Conservation (phyloP, 2,797 vertebrate genomes). For the Galago senegalensis region DNA sequence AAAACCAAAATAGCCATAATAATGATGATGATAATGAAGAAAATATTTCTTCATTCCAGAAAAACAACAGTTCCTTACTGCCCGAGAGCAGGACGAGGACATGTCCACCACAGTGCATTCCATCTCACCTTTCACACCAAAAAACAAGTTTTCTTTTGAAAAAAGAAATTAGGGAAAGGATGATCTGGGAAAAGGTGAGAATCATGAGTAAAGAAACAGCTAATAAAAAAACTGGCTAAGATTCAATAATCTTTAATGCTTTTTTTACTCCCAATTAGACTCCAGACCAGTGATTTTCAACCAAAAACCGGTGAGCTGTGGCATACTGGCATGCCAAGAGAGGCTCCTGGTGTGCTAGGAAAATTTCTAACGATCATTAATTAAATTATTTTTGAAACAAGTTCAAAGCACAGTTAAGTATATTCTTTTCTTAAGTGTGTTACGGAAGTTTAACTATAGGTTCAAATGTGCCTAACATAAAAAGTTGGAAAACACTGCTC, state of each 20-base stretch:
- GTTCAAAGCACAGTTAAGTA: too few species aligned
- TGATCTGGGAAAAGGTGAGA: neutral
- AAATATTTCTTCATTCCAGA: neutral
- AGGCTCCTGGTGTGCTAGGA: too few species aligned
- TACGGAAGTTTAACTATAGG: too few species aligned
- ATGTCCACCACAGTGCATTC: neutral
- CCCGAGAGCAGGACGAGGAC: neutral
- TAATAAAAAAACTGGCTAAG: neutral
- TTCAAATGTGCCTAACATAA: too few species aligned
- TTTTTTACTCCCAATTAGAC: neutral
- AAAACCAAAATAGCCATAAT: neutral
- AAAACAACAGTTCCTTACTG: neutral
- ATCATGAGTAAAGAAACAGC: neutral
- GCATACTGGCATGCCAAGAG: too few species aligned
- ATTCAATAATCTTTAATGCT: neutral
- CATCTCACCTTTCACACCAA: neutral
- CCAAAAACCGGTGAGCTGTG: too few species aligned
- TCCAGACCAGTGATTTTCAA: neutral
- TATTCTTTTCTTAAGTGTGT: too few species aligned
- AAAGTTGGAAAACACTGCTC: too few species aligned
- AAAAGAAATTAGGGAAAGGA: neutral
- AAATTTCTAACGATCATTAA: too few species aligned
- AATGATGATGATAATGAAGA: neutral
- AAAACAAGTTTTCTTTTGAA: neutral
- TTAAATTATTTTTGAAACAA: too few species aligned